phyloP scores from a whole-genome alignment of 1,140 invertebrate genomes.

The Uloborus diversus region DNA sequence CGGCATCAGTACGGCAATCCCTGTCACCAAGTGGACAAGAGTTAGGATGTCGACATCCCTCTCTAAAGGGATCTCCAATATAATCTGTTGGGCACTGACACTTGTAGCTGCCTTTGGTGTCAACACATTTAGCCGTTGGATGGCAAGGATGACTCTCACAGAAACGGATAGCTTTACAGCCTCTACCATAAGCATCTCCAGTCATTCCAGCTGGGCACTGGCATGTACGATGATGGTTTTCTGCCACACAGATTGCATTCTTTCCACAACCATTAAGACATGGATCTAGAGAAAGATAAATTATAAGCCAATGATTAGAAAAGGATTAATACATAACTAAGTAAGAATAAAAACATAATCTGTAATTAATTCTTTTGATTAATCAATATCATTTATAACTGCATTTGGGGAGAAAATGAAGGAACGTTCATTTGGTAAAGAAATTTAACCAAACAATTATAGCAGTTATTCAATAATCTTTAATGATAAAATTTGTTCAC shows the following conservation, averaged over 20 bases:
- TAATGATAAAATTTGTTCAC: too few relatives aligned
- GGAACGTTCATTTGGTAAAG: too few relatives aligned
- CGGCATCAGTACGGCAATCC: slow-evolving; percentile 78
- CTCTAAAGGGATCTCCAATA: slow-evolving; percentile 78
- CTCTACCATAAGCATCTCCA: slow-evolving; percentile 66
- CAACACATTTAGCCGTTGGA: slow-evolving; percentile 78
- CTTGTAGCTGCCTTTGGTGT: slow-evolving; percentile 70
- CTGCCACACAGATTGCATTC: slow-evolving; percentile 87
- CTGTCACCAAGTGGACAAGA: slow-evolving; percentile 75
- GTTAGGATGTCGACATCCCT: slow-evolving; percentile 77
- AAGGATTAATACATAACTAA: too few relatives aligned
- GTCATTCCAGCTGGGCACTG: slow-evolving; percentile 74
- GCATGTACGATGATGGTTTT: slow-evolving; percentile 80
- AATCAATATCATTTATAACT: too few relatives aligned
- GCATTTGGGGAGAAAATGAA: too few relatives aligned
- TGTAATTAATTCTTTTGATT: too few relatives aligned
- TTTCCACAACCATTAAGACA: slow-evolving; percentile 73
- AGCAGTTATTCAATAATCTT: too few relatives aligned
- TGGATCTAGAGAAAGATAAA: slow-evolving; percentile 74
- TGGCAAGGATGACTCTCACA: slow-evolving; percentile 85
- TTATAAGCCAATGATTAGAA: too few relatives aligned
- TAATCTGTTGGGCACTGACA: slow-evolving; percentile 80
- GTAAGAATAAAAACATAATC: too few relatives aligned
- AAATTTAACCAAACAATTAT: too few relatives aligned
- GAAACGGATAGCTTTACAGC: slow-evolving; percentile 63